phyloP scores from a whole-genome alignment of 2,797 vertebrate species.

The Lagorchestes hirsutus region DNA sequence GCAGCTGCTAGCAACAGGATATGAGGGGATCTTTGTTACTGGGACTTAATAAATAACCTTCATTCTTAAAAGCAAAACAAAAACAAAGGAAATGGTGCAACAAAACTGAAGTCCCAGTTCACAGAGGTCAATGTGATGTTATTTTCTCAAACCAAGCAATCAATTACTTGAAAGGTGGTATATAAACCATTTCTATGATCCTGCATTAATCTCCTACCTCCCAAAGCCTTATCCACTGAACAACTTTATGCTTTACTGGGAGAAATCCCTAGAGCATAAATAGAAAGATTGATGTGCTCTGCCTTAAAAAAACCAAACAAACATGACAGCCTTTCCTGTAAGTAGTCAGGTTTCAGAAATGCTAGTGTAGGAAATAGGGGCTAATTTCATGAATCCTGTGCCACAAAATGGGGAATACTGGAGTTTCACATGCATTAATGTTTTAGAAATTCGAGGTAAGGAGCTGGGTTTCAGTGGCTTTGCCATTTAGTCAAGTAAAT shows the following conservation, averaged over 20 bases:
- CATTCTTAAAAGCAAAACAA: neutral
- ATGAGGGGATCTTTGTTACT: slow-evolving; percentile 47
- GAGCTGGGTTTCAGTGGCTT: neutral
- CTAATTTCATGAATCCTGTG: neutral
- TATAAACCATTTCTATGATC: neutral
- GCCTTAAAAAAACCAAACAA: neutral
- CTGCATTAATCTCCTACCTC: neutral
- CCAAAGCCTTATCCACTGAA: neutral
- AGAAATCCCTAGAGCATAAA: neutral
- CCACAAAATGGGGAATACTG: neutral
- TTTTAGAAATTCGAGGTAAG: neutral
- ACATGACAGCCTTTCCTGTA: neutral
- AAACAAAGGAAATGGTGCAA: neutral
- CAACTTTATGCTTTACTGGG: neutral
- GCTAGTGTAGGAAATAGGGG: neutral
- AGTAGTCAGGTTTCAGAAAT: slow-evolving; percentile 30
- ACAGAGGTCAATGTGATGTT: neutral
- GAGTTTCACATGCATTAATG: neutral
- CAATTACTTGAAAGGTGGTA: neutral
- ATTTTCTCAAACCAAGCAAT: neutral
- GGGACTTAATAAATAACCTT: slow-evolving; percentile 1
- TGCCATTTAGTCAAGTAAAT: neutral
- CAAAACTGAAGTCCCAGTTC: neutral
- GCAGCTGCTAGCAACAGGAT: slow-evolving; percentile 66
- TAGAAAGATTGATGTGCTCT: neutral